Evolutionary conservation across 1,140 invertebrate species (phyloP), one percentile per base, ranked within the genome.

Genomic region (Cydia fagiglandana): DNA sequence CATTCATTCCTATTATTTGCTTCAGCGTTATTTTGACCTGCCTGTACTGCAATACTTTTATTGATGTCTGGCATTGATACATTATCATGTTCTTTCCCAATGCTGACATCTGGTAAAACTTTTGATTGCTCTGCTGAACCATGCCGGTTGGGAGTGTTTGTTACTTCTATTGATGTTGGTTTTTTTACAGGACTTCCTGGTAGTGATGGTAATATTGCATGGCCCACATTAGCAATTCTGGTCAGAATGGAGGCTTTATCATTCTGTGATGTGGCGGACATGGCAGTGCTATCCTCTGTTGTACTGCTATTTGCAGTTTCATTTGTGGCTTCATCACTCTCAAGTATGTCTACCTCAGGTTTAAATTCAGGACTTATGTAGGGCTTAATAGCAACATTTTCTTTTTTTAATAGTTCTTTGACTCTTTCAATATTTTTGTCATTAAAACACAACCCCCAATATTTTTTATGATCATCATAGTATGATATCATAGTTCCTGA

Each of bases 221-320:
- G 91, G 28, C 91, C 89, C 84, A 92, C 89, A 74, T 79, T 87
- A 66, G 91, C 89, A 87, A 92, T 91, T 81, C 89, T 86, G 79
- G 86, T 87, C 64, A 92, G 80, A 74, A 92, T 88, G 24, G 86
- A 87, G 74, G 84, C 75, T 82, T 91, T 92, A 64, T 84, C 88
- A 84, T 82, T 90, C 79, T 76, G 86, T 76, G 88, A 88, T 47
- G 83, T 73, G 61, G 85, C 83, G 76, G 83, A 86, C 45, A 83
- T 73, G 53, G 84, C 83, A 76, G 84, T 86, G 77, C 34, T 41
- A 17, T 38, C 30, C 6, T 91, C 89, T 77, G 86, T 90, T 75
- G 89, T 86, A 85, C 84, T 91, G 77, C 79, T 88, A 76, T 82
- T 83, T 75, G 85, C 80, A 64, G 83, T 76, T 70, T 77, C 73